A percentile compares a stretch with the other conserved stretches of the same genome.
Evolutionary conservation across 2,113 vertebrate genomes (phyloP).

Genomic region (Okapia johnstoni): DNA sequence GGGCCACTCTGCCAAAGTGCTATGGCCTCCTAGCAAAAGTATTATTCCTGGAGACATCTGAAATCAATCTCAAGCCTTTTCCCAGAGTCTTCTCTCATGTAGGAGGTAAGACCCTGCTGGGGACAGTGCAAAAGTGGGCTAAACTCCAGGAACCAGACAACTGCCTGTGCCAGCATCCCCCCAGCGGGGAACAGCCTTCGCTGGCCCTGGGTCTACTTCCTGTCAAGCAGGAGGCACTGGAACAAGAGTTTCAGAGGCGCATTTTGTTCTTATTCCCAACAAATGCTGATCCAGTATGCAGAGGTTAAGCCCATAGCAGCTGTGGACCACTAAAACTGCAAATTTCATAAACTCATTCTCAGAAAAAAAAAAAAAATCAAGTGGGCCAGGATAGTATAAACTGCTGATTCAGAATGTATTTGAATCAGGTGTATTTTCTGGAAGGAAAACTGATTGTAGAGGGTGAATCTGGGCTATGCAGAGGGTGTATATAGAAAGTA

Average conservation of each 20-base stretch:
- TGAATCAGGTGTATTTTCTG: neutral
- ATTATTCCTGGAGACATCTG: neutral
- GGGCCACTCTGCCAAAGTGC: neutral
- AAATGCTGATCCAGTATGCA: neutral
- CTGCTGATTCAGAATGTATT: neutral
- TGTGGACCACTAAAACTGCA: too few species aligned
- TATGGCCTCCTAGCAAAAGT: neutral
- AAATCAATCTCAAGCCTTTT: neutral
- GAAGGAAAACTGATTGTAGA: neutral
- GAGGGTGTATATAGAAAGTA: neutral
- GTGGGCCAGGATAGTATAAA: neutral
- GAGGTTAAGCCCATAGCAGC: neutral
- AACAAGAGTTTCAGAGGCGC: neutral
- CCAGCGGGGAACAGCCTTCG: too few species aligned
- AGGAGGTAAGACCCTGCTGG: neutral
- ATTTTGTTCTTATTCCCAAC: neutral
- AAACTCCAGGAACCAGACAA: neutral
- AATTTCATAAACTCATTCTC: neutral
- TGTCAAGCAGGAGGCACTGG: neutral
- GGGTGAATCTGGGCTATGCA: neutral
- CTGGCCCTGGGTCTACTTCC: neutral
- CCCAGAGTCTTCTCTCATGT: neutral
- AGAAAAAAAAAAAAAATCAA: neutral
- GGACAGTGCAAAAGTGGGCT: neutral
- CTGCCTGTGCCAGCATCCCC: accelerated